Conservation (phyloP, 1,140 invertebrate species). For the Bombus vancouverensis region DNA sequence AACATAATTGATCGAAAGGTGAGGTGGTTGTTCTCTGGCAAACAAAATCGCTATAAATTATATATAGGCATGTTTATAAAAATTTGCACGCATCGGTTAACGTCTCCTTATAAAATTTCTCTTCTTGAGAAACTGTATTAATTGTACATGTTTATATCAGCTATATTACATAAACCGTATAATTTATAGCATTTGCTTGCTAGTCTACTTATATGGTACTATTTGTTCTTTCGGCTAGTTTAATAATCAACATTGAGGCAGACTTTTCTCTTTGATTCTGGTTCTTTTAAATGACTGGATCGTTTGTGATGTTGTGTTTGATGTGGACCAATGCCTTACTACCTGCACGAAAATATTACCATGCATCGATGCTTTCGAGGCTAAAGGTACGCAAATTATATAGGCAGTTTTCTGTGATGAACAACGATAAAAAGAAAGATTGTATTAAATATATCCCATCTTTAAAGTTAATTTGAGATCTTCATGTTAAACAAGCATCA, state of each 20-base stretch:
- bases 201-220: constrained; percentile 70
- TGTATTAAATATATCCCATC: neutral
- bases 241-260: constrained; percentile 78
- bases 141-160: neutral
- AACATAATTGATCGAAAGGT: constrained; percentile 73
- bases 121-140: neutral
- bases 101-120: neutral
- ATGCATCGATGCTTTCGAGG: constrained; percentile 67
- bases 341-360: constrained; percentile 72
- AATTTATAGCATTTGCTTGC: constrained; percentile 68
- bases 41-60: constrained; percentile 68
- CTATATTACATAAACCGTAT: constrained; percentile 19
- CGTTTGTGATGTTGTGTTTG: constrained; percentile 74
- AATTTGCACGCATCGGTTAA: no score
- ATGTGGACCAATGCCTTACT: constrained; percentile 72
- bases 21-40: constrained; percentile 69
- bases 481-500: neutral
- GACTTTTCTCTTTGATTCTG: constrained; percentile 81
- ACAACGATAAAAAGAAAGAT: neutral
- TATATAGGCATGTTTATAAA: neutral
- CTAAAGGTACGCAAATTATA: constrained; percentile 74
- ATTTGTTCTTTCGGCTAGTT: constrained; percentile 78
- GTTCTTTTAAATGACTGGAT: constrained; percentile 67
- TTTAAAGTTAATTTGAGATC: neutral
- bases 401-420: neutral